phyloP scores from a whole-genome alignment of 2,888 invertebrate species.

The Polydesmus complanatus region DNA sequence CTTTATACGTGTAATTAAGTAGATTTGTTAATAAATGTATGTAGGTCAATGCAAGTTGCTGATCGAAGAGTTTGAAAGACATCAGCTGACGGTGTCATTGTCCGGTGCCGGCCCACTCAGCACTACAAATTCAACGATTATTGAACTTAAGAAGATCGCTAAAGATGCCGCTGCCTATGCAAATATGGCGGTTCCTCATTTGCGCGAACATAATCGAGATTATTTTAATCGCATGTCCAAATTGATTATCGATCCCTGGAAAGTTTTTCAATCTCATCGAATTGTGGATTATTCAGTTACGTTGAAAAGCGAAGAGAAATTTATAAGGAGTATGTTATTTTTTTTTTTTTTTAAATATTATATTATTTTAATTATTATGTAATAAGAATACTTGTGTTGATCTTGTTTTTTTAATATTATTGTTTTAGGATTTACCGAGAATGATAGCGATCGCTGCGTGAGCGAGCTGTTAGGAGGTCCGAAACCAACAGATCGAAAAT shows the following conservation, averaged over 20 bases:
- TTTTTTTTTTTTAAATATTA: background rate
- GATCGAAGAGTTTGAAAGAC: conserved; percentile 12
- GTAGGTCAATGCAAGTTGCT: conserved; percentile 18
- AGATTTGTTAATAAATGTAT: background rate
- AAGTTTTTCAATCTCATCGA: conserved; percentile 15
- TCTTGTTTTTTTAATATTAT: background rate
- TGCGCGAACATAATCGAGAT: conserved; percentile 14
- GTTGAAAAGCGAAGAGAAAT: conserved; percentile 6
- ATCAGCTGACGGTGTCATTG: conserved; percentile 6
- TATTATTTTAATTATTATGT: conserved; percentile 1
- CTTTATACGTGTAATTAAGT: conserved; percentile 20
- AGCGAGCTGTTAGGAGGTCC: conserved; percentile 12
- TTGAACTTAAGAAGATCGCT: conserved; percentile 8
- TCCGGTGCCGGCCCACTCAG: background rate
- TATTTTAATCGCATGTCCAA: conserved; percentile 13
- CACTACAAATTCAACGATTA: conserved; percentile 6
- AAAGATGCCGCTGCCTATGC: conserved; percentile 15
- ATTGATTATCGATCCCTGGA: conserved; percentile 15
- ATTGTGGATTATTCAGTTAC: conserved; percentile 5
- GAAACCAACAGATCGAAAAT: background rate
- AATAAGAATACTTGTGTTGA: background rate
- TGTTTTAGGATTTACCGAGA: background rate
- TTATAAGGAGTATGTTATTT: background rate
- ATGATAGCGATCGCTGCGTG: conserved; percentile 13
- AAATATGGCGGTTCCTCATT: conserved; percentile 18